phyloP scores from a whole-genome alignment of 92 coral and sea anemone genomes.

The Muricea muricata region DNA sequence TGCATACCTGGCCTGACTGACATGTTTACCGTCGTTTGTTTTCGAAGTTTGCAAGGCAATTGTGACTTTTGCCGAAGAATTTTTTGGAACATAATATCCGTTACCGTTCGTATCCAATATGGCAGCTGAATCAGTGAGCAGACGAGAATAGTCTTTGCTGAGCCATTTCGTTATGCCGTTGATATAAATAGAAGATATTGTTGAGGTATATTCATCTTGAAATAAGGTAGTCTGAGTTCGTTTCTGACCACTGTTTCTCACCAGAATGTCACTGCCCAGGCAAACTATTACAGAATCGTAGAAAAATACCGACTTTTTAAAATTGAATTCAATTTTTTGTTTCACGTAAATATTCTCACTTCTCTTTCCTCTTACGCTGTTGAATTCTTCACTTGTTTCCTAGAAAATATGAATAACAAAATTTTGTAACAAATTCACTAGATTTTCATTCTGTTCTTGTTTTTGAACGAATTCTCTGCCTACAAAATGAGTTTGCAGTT shows the following conservation, averaged over 20 bases:
- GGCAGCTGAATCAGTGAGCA: slow-evolving; percentile 9
- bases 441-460: too few relatives aligned
- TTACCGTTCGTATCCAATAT: slow-evolving; percentile 75
- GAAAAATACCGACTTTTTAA: slow-evolving; percentile 76
- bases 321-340: slow-evolving; percentile 37
- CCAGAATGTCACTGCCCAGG: slow-evolving; percentile 69
- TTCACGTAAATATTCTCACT: background rate
- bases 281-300: slow-evolving; percentile 66
- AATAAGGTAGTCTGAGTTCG: slow-evolving; percentile 71
- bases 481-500: too few relatives aligned
- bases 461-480: too few relatives aligned
- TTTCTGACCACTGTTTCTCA: slow-evolving; percentile 2
- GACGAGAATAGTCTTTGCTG: background rate
- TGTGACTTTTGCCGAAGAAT: slow-evolving; percentile 5
- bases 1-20: slow-evolving; percentile 50
- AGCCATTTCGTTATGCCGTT: slow-evolving; percentile 48
- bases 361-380: background rate
- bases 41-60: slow-evolving; percentile 4
- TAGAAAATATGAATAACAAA: too few relatives aligned
- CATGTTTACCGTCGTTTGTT: background rate
- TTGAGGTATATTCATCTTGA: slow-evolving; percentile 60
- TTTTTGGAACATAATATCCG: slow-evolving; percentile 66
- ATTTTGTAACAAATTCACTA: too few relatives aligned
- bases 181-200: slow-evolving; percentile 33
- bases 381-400: background rate